These are phyloP conservation scores for Mohoua ochrocephala DNA, from an alignment of 2,113 vertebrate genomes.

Conservation along the genomic window DNA sequence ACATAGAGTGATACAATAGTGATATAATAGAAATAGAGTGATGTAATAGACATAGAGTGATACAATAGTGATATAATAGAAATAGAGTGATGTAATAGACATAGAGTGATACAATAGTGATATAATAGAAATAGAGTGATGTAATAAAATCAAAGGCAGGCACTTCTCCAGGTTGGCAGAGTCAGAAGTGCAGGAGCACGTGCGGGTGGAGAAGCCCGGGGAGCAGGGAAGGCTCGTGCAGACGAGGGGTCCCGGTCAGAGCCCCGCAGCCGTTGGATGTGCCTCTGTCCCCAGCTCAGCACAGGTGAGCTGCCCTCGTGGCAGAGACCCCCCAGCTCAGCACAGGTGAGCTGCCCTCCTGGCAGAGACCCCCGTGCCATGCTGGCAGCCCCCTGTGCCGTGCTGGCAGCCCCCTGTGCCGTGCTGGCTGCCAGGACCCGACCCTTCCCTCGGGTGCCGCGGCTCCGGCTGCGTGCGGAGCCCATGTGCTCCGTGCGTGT, in stretches of 20 bases:
- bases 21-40: background rate
- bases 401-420: background rate
- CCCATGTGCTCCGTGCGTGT: conserved; percentile 13
- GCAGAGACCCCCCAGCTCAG: background rate
- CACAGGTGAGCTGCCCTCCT: background rate
- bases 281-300: background rate
- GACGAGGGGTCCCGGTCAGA: fast-evolving
- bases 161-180: background rate
- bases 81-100: background rate
- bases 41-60: background rate
- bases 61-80: too few species aligned
- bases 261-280: fast-evolving
- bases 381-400: background rate
- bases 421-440: background rate
- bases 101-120: background rate
- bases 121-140: background rate
- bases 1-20: too few species aligned
- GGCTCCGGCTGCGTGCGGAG: background rate
- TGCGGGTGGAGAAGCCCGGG: fast-evolving
- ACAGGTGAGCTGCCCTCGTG: background rate
- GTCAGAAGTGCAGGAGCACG: fast-evolving
- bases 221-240: fast-evolving
- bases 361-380: background rate
- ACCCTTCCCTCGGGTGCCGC: fast-evolving
- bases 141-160: background rate